Evolutionary conservation across 2,113 vertebrate species (phyloP).

Genomic region (Sprattus sprattus): DNA sequence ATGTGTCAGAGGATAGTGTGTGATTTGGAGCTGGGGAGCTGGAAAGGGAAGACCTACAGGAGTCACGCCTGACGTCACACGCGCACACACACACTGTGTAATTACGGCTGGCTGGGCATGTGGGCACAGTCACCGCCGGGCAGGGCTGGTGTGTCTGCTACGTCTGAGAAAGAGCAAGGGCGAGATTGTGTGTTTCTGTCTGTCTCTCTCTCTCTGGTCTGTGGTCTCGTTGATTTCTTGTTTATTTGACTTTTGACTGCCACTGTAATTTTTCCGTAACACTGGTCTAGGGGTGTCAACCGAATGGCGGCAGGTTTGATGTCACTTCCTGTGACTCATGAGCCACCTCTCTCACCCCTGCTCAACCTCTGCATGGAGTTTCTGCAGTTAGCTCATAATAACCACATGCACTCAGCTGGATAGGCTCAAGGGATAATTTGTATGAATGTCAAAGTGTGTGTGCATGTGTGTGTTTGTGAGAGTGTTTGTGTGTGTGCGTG

Average conservation of each 20-base stretch:
- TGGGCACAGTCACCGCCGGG: neutral
- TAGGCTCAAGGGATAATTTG: too few relatives aligned
- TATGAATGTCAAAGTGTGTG: neutral
- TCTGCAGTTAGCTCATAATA: neutral
- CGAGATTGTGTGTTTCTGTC: neutral
- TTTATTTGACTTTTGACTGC: neutral
- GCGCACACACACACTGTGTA: constrained; percentile 16
- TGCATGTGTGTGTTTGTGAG: neutral
- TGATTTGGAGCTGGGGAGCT: constrained; percentile 27
- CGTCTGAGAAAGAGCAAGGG: neutral
- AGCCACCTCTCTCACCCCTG: neutral
- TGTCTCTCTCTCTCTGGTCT: neutral
- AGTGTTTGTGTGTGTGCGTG: neutral
- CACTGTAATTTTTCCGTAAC: constrained; percentile 12
- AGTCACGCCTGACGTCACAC: constrained; percentile 33
- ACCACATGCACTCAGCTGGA: neutral
- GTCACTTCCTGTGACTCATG: constrained; percentile 27
- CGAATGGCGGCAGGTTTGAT: neutral
- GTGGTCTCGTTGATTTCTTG: constrained; percentile 1
- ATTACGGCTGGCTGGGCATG: neutral
- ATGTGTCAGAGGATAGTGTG: constrained; percentile 11
- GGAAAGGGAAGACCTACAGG: constrained; percentile 22
- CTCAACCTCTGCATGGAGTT: neutral
- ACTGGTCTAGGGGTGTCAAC: neutral
- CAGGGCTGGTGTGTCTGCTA: neutral